Percentiles rank a stretch among this genome's conserved stretches.
phyloP scores from a whole-genome alignment of 2,113 vertebrate genomes.

The Tetrax tetrax region DNA sequence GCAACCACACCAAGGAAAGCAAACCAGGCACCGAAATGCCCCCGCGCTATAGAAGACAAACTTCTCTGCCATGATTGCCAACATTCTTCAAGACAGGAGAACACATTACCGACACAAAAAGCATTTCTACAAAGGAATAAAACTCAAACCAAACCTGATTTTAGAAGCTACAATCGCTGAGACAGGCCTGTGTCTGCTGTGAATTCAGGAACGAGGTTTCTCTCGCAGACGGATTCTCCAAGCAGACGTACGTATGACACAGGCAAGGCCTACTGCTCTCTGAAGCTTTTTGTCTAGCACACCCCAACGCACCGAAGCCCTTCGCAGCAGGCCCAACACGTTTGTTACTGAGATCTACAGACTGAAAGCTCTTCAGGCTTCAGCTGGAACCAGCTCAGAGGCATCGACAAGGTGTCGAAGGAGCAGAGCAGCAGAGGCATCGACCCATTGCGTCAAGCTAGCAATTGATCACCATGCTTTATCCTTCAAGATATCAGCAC shows the following conservation, averaged over 20 bases:
- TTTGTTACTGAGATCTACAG: not conserved
- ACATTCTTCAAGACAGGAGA: too few species aligned
- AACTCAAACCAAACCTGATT: not conserved
- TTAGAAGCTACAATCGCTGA: not conserved
- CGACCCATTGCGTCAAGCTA: not conserved
- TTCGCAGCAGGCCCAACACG: not conserved
- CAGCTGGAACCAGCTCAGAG: not conserved
- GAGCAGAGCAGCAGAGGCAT: not conserved
- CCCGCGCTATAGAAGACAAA: not conserved
- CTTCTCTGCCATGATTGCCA: not conserved
- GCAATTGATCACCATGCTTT: not conserved
- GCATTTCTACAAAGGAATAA: not conserved
- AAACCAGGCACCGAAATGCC: not conserved
- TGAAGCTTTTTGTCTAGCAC: not conserved
- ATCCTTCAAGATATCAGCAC: not conserved
- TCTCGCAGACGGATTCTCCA: not conserved
- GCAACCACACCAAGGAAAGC: not conserved
- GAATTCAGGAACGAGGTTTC: not conserved
- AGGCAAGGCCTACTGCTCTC: not conserved
- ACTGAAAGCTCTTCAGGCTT: not conserved
- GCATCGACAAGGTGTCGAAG: not conserved
- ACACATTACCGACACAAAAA: not conserved
- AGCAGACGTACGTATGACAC: rapidly evolving
- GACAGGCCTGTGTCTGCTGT: rapidly evolving
- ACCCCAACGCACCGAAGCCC: rapidly evolving